These are phyloP conservation scores for Brachystomella parvula DNA, from an alignment of 1,140 invertebrate species.

Conservation along the genomic window DNA sequence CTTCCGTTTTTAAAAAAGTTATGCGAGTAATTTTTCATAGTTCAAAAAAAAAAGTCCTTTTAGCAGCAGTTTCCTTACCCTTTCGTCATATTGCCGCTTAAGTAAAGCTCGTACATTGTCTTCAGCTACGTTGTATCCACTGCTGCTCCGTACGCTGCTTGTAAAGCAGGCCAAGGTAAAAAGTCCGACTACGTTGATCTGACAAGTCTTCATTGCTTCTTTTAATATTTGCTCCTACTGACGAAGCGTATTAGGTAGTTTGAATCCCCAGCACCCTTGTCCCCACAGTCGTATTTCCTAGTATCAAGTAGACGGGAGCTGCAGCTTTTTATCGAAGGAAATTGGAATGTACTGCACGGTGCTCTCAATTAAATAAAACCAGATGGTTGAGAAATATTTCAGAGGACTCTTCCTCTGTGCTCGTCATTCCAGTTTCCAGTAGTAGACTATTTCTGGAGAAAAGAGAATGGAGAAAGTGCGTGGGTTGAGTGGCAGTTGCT, in stretches of 20 bases:
- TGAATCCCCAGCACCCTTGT: no score
- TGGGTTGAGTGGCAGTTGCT: not conserved
- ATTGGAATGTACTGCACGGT: not conserved
- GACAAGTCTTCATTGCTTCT: not conserved
- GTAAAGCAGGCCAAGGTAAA: not conserved
- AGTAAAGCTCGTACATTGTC: constrained; percentile 35
- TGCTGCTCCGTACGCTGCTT: not conserved
- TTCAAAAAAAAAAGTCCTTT: not conserved
- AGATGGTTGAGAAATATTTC: not conserved
- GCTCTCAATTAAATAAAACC: not conserved
- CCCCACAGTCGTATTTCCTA: no score
- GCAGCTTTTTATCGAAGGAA: no score
- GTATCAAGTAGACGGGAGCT: no score
- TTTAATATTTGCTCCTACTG: no score
- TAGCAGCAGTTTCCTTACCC: constrained; percentile 17
- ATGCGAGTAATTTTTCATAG: not conserved
- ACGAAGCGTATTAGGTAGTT: no score
- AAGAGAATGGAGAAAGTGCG: not conserved
- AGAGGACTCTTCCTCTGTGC: not conserved
- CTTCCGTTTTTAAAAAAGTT: constrained; percentile 1
- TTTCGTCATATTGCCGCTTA: constrained; percentile 35
- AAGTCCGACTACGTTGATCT: not conserved
- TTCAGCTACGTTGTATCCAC: constrained; percentile 28
- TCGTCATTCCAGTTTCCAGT: not conserved
- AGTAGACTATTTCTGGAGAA: not conserved